Percentiles rank a stretch among this genome's conserved stretches.
These are phyloP conservation scores for Polyommatus icarus DNA, from an alignment of 2,888 invertebrate species.

Conservation along the genomic window DNA sequence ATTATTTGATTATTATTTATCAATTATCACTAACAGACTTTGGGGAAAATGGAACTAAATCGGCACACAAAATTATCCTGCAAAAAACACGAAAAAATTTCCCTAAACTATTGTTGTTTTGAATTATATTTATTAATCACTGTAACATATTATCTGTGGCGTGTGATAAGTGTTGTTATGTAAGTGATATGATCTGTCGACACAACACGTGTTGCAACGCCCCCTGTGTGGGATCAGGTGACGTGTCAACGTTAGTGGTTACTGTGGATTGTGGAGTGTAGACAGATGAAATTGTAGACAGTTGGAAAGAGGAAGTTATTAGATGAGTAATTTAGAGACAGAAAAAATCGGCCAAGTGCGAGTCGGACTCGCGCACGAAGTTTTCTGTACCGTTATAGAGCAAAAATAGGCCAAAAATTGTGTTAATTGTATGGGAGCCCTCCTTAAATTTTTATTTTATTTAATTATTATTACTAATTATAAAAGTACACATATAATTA, in stretches of 20 bases:
- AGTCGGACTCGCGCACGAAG: no score
- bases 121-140: not conserved
- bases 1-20: no score
- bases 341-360: no score
- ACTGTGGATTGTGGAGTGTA: not conserved
- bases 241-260: not conserved
- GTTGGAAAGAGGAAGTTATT: not conserved
- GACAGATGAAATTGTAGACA: not conserved
- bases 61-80: no score
- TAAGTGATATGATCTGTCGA: constrained; percentile 14
- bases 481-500: no score
- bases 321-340: not conserved
- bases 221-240: not conserved
- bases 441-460: no score
- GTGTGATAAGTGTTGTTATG: constrained; percentile 26
- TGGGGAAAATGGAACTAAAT: no score
- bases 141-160: not conserved
- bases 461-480: no score
- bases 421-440: no score
- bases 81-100: not conserved
- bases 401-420: no score
- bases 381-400: no score
- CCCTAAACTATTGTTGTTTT: not conserved
- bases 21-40: no score
- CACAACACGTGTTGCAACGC: constrained; percentile 16